Conservation (phyloP, 1,140 invertebrate genomes). For the Lepidurus packardi region DNA sequence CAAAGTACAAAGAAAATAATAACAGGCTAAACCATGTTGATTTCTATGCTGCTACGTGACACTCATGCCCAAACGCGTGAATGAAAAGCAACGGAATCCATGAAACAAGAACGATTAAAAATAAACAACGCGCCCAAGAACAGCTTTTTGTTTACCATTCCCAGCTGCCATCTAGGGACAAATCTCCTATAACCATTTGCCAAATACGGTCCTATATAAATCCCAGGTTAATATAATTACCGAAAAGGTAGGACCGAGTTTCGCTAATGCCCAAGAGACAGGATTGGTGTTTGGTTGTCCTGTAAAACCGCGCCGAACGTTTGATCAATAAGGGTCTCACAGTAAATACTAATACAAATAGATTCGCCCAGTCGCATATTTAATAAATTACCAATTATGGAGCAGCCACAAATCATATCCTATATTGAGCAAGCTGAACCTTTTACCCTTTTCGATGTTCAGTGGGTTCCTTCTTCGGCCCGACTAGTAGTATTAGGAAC, state of each 20-base stretch:
- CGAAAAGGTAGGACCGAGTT: neutral
- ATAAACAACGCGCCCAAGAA: neutral
- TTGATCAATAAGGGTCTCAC: neutral
- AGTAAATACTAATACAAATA: neutral
- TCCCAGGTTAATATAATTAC: neutral
- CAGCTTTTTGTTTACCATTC: neutral
- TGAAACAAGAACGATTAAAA: neutral
- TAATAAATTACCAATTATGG: slow-evolving; percentile 45
- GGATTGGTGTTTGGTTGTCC: slow-evolving; percentile 4
- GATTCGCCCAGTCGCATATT: no score
- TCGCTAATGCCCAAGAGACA: neutral
- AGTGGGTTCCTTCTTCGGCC: slow-evolving; percentile 88
- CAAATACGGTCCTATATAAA: neutral
- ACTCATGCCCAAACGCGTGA: neutral
- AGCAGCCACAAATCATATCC: slow-evolving; percentile 84
- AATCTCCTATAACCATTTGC: neutral
- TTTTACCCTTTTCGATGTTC: slow-evolving; percentile 84
- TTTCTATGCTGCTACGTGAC: neutral
- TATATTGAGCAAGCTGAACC: slow-evolving; percentile 76
- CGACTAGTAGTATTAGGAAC: slow-evolving; percentile 86
- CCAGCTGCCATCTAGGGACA: neutral
- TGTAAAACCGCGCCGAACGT: neutral
- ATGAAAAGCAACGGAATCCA: neutral
- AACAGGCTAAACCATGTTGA: neutral
- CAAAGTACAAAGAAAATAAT: neutral